Conservation (phyloP, 2,888 invertebrate genomes). For the Epistrophe grossulariae region DNA sequence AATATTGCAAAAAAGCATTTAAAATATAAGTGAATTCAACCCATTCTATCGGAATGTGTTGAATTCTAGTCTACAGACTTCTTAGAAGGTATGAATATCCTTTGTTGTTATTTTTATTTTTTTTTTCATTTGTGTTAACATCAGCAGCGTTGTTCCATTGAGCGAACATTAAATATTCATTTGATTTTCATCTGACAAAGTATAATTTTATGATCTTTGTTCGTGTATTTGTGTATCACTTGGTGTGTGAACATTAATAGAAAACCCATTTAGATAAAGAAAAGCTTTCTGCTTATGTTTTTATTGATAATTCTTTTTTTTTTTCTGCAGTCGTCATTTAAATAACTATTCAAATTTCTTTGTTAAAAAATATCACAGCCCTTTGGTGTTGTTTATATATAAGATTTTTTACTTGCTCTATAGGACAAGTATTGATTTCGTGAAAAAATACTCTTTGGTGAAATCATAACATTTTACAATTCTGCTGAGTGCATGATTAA, state of each 20-base stretch:
- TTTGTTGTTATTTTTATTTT: too few relatives aligned
- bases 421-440: too few relatives aligned
- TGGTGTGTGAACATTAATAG: slow-evolving; percentile 14
- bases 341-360: slow-evolving; percentile 24
- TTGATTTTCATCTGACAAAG: slow-evolving; percentile 53
- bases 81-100: too few relatives aligned
- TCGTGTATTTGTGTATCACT: not conserved
- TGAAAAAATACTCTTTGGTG: too few relatives aligned
- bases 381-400: not conserved
- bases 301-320: not conserved
- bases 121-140: not conserved
- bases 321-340: not conserved
- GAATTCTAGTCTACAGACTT: too few relatives aligned
- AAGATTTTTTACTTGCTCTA: not conserved
- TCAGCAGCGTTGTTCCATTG: slow-evolving; percentile 30
- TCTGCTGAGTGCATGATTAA: too few relatives aligned
- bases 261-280: slow-evolving; percentile 51
- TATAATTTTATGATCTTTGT: not conserved
- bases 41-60: too few relatives aligned
- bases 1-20: too few relatives aligned
- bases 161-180: slow-evolving; percentile 64
- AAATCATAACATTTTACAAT: too few relatives aligned
- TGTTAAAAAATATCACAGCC: not conserved
- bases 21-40: too few relatives aligned
- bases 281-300: not conserved